Base-by-base conservation (phyloP, 1,140 invertebrate species). In the Bombus fervidus region DNA sequence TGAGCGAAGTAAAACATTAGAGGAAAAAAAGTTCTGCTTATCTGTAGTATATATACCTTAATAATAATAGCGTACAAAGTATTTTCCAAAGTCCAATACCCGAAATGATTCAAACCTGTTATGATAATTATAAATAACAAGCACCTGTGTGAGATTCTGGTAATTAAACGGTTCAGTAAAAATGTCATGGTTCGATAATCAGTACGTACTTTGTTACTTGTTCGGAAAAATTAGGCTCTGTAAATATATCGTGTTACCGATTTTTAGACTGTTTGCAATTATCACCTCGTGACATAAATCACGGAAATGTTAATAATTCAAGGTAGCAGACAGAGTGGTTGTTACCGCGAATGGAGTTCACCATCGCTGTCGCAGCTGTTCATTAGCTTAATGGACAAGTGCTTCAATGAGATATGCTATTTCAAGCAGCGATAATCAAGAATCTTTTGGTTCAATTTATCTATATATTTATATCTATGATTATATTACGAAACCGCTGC, bases 351-450 rank as follows among this genome's bases (percentile, higher is more conserved):
- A 59, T 68, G 31, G 80, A 83, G 68, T 41, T 28, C 59, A 34
- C 39, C 66, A 53, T 73, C 53, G 22, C 6, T 68, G 57, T 64
- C 47, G 66, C 47, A 77, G 57, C 64, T 31, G 43, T n/a, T 86
- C 64, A 83, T 89, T 88, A 88, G 59, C 69, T 31, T 86, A 89
- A 89, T 72, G 47, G 9, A 75, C 41, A 53, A 43, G 66, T 22
- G 10, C 37, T 31, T 3, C 37, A 18, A 53, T 69, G 77, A 81
- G 47, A 22, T 79, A 62, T 9, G 34, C 53, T 81, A 22, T 89
- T 83, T 72, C 15, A 59, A 37, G 34, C 34, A 37, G 28, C 37
- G 18, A 10, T 15, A 59, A 71, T n/a, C 28, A 8, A 4, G 8
- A 47, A 75, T n/a, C 28, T 57, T n/a, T 34, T 10, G 22, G 0